Percentiles rank a stretch among this genome's conserved stretches.
Conservation (phyloP, 1,140 invertebrate species). For the Odontomachus brunneus region DNA sequence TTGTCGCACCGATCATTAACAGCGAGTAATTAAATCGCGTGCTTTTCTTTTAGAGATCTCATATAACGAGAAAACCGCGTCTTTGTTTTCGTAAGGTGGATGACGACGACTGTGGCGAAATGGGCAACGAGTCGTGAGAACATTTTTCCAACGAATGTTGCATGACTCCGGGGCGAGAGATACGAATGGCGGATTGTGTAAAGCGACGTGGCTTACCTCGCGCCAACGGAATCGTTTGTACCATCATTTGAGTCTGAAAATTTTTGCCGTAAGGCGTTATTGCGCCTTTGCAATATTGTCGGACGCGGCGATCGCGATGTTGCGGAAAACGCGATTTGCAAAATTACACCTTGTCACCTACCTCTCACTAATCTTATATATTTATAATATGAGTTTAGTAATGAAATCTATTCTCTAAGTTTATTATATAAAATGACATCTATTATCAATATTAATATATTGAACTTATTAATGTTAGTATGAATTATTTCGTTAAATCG, state of each 20-base stretch:
- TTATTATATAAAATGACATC: too few relatives aligned
- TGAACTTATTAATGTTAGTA: too few relatives aligned
- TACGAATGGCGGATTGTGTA: constrained; percentile 47
- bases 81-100: constrained; percentile 53
- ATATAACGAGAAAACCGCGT: constrained; percentile 48
- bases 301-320: neutral
- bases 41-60: constrained; percentile 23
- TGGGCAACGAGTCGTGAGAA: constrained; percentile 62
- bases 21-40: constrained; percentile 54
- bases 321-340: constrained; percentile 21
- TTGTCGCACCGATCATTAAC: constrained; percentile 33
- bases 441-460: too few relatives aligned
- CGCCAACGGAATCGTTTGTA: constrained; percentile 43
- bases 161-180: constrained; percentile 32
- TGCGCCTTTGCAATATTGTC: constrained; percentile 8
- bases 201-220: constrained; percentile 13
- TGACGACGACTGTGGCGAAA: constrained; percentile 63
- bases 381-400: neutral
- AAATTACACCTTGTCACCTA: constrained; percentile 2
- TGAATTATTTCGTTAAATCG: too few relatives aligned
- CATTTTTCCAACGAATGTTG: constrained; percentile 64
- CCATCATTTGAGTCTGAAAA: constrained; percentile 15
- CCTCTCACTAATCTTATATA: neutral
- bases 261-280: constrained; percentile 23
- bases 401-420: too few relatives aligned